These are phyloP conservation scores for Vombatus ursinus DNA, from an alignment of 2,113 vertebrate species.

Conservation along the genomic window DNA sequence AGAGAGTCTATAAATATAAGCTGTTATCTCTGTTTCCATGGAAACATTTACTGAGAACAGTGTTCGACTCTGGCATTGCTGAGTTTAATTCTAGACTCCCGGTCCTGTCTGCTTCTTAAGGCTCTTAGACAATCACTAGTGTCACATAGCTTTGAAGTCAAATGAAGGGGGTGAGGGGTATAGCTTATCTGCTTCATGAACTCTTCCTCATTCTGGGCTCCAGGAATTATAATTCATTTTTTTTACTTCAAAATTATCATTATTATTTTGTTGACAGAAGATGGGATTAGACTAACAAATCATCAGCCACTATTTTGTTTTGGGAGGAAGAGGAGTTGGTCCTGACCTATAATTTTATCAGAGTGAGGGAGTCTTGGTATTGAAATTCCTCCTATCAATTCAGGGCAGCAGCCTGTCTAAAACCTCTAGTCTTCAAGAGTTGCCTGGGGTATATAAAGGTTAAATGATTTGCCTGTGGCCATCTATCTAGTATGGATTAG, in stretches of 20 bases:
- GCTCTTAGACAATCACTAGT: background rate
- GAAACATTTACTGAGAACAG: slow-evolving; percentile 64
- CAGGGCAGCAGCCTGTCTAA: background rate
- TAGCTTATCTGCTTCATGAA: background rate
- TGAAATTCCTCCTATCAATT: background rate
- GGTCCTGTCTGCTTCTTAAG: background rate
- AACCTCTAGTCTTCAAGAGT: background rate
- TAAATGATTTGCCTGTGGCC: background rate
- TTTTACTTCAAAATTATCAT: background rate
- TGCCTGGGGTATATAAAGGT: background rate
- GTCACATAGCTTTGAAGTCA: background rate
- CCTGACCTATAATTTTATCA: background rate
- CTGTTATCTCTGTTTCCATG: slow-evolving; percentile 73
- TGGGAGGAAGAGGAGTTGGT: background rate
- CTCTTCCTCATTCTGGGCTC: background rate
- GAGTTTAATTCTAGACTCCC: slow-evolving; percentile 31
- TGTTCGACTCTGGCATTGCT: slow-evolving; percentile 44
- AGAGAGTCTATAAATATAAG: slow-evolving; percentile 76
- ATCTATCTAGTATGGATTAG: background rate
- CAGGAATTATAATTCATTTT: background rate
- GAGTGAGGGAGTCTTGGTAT: background rate
- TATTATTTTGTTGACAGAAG: background rate
- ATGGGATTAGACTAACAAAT: too few relatives aligned
- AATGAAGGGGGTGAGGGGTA: background rate
- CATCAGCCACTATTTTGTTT: background rate